Base-by-base conservation (phyloP, 2,888 invertebrate species). In the Lithophane ornitopus region DNA sequence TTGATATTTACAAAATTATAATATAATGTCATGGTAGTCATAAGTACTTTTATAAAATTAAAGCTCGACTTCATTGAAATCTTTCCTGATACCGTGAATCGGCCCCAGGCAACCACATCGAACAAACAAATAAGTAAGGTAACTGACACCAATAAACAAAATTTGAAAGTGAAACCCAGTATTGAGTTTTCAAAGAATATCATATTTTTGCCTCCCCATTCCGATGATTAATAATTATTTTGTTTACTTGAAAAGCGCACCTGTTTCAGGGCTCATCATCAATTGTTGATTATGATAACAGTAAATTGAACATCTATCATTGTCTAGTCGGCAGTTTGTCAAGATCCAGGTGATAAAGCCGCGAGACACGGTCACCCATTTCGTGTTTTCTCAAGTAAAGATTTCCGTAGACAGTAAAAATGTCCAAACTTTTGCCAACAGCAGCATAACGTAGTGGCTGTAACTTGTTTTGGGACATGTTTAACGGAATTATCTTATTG, bases 391-490 rank as follows among this genome's bases (percentile, higher is more conserved):
- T 84, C 84, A 79, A 84, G 83, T 88, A 89, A 90, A 88, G 89
- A 89, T 90, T 91, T 90, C 88, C 87, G 84, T 89, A 90, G 90
- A 91, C 91, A 91, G 89, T 93, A 93, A 94, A 94, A 94, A 92
- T 93, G 92, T 93, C 92, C 84, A 92, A 94, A 94, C 89, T 94
- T 93, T 91, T 89, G 86, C 88, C 87, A 90, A 90, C 89, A 87
- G 70, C 76, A 86, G 79, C 89, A 90, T 90, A 92, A 92, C 89
- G 88, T 90, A 91, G 90, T 92, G 91, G 90, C 88, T 90, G 89
- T 89, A 89, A 89, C 91, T 90, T 91, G 89, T 91, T 90, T 90
- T 85, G 88, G 80, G 90, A 90, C 91, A 90, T 90, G 87, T 90
- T 90, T 89, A 91, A 89, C 86, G 85, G 84, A 88, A 88, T 90